phyloP scores from a whole-genome alignment of 1,140 invertebrate genomes.

The Agraylea sexmaculata region DNA sequence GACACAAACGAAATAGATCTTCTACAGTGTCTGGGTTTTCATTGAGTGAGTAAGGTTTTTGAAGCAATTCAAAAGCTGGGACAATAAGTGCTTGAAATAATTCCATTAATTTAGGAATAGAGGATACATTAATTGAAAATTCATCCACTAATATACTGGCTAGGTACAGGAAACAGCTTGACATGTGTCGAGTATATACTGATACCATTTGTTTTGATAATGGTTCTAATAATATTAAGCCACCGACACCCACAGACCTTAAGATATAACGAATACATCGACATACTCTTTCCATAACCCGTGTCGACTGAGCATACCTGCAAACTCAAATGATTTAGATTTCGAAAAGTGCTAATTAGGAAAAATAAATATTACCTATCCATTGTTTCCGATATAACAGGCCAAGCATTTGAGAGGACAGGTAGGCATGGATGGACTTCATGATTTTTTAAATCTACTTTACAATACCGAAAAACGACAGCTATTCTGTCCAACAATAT shows the following conservation, averaged over 20 bases:
- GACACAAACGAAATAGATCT: constrained; percentile 85
- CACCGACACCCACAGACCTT: constrained; percentile 72
- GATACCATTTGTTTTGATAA: constrained; percentile 77
- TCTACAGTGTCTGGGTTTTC: constrained; percentile 97
- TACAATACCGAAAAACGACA: constrained; percentile 73
- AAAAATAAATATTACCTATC: constrained; percentile 30
- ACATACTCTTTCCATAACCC: constrained; percentile 87
- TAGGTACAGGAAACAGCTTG: constrained; percentile 92
- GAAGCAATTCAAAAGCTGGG: constrained; percentile 72
- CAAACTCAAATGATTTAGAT: constrained; percentile 23
- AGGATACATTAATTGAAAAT: constrained; percentile 61
- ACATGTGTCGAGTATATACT: constrained; percentile 71
- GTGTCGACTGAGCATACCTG: constrained; percentile 67
- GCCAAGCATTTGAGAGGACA: constrained; percentile 79
- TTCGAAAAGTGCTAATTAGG: not conserved
- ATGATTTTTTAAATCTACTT: constrained; percentile 30
- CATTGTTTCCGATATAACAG: constrained; percentile 66
- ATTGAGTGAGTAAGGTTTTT: constrained; percentile 61
- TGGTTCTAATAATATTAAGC: constrained; percentile 61
- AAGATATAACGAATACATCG: constrained; percentile 82
- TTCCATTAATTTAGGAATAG: constrained; percentile 60
- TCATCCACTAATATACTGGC: constrained; percentile 93
- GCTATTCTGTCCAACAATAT: constrained; percentile 88
- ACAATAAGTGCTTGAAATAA: constrained; percentile 82
- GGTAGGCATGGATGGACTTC: constrained; percentile 66